Evolutionary conservation across 2,888 invertebrate genomes (phyloP).

Genomic region (Conomelus anceps): DNA sequence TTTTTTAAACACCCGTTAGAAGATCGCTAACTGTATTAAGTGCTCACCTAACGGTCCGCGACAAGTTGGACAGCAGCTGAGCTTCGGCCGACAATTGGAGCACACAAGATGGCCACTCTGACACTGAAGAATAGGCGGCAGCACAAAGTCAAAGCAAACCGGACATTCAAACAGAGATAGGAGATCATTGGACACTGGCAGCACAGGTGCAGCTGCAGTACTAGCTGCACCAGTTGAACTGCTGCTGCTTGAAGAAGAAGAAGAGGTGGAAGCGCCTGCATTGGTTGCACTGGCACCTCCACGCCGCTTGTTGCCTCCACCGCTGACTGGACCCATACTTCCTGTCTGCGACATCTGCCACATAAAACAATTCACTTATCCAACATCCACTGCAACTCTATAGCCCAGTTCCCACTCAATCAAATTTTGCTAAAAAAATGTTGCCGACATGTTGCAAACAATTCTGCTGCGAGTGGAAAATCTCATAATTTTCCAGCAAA

Average conservation of each 20-base stretch:
- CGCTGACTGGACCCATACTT: neutral
- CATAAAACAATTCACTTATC: too few species aligned
- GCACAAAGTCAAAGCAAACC: constrained; percentile 98
- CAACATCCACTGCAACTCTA: neutral
- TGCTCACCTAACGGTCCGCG: constrained; percentile 77
- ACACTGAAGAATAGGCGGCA: constrained; percentile 98
- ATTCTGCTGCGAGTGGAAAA: too few species aligned
- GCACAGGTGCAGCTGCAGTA: constrained; percentile 14
- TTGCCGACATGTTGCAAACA: too few species aligned
- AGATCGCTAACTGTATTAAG: neutral
- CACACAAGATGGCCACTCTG: constrained; percentile 98
- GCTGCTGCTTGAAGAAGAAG: neutral
- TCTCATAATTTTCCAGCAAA: too few species aligned
- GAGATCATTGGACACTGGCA: constrained; percentile 60
- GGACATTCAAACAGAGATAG: constrained; percentile 91
- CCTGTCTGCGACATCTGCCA: neutral
- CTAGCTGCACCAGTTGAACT: constrained; percentile 18
- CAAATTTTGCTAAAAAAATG: too few species aligned
- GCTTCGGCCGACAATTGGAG: constrained; percentile 92
- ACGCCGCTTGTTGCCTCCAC: constrained; percentile 1
- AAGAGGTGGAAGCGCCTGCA: neutral
- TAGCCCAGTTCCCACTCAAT: neutral
- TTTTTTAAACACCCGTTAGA: too few species aligned
- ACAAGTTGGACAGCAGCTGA: constrained; percentile 96
- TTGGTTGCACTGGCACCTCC: neutral